Base-by-base conservation (phyloP, 2,797 vertebrate species). In the Dendrocincla fuliginosa region DNA sequence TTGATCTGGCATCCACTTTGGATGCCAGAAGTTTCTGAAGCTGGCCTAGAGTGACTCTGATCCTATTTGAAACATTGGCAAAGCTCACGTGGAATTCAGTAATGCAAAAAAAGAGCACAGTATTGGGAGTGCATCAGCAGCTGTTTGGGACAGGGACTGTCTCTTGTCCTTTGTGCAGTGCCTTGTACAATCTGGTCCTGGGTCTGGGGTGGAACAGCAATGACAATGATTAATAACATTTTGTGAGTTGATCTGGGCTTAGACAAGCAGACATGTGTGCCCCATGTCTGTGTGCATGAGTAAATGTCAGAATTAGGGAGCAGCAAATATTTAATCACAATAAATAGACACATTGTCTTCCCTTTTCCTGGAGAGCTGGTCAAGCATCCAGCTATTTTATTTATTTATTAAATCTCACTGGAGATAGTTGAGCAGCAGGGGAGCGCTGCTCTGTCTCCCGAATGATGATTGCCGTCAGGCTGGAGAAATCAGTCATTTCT, bases 401-500 rank as follows among this genome's bases (percentile, higher is more conserved):
- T 96, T 95, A 94, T 93, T 95, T 92, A 94, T 95, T 94, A 93
- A 93, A 78, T 88, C 25, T 71, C 37, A 11, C 68, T 30, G 65
- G 94, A 56, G 87, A 75, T 89, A 28, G 92, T 61, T 92, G 35
- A 78, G 93, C 95, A 85, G 94, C 93, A 71, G 92, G 95, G 87
- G 89, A 78, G 75, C 30, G 11, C 82, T 79, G 84, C 82, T 89
- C 94, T 85, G 68, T 56, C 90, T 94, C 89, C 84, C 9, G 2
- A 52, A 73, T 3, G 78, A 67, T 68, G 96, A 89, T 83, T 94
- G 94, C 80, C 82, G 74, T 77, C 87, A 39, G 87, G 89, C 92
- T 90, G 53, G 86, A 84, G 94, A 63, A 90, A 96, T 91, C 95
- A 69, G 60, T 95, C 95, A 93, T 91, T 92, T 46, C 82, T 95